Base-by-base conservation (phyloP, 2,888 invertebrate genomes). In the Beris morrisii region DNA sequence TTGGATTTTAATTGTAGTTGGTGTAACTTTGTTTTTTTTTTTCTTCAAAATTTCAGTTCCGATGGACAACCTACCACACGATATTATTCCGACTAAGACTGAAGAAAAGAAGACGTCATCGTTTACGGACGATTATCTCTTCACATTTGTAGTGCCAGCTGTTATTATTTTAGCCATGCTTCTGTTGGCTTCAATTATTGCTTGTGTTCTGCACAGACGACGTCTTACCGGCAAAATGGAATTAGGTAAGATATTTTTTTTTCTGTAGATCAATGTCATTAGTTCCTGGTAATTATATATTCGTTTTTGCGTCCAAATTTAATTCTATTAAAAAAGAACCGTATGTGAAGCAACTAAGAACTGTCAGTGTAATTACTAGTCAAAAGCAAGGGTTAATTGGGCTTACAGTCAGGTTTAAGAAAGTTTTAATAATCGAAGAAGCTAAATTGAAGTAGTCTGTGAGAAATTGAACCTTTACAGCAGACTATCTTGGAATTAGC, bases 161-260 rank as follows among this genome's bases (percentile, higher is more conserved):
- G 86, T 93, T 12, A 91, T 96, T 38, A 92, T 97, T 67, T 87
- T 92, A 0, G 87, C 90, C 22, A 95, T 97, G 91, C 84, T 97
- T 46, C 79, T 95, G 12, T 82, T 97, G 53, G 94, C 96, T 0
- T 88, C 92, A 0, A 83, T 95, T 64, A 88, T 96, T 64, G 95
- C 96, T 1, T 93, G 95, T 75, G 87, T 94, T 64, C 82, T 97
- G 58, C 95, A 96, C 77, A 86, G 93, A 72, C 85, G 91, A 73
- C 86, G 92, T 71, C 86, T 91, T 72, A 91, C 91, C 61, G 94
- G 95, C 70, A 90, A 93, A 83, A 88, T 92, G 89, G 89, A 88
- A 74, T 83, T 90, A 69, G 88, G 88, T 75, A 73, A 72, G 73
- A 61, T 32, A 52, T 48, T 48, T 13, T 15, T 59, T n/a, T 45